Conservation (phyloP, 2,888 invertebrate genomes). For the Cephus sareptanus region DNA sequence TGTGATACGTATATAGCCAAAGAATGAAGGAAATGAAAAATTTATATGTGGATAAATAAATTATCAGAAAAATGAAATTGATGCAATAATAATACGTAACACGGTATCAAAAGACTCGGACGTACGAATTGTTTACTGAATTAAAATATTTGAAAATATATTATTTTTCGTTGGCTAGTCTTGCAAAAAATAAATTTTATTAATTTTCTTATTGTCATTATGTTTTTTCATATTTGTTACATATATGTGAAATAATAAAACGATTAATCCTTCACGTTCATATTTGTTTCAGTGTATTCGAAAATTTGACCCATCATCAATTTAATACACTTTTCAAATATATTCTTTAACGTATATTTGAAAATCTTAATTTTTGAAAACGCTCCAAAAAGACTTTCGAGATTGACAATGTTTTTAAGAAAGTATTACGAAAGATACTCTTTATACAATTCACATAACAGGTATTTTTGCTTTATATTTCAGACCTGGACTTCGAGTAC, state of each 20-base stretch:
- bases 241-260: conserved; percentile 8
- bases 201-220: not conserved
- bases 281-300: not conserved
- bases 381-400: not conserved
- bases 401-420: not conserved
- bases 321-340: not conserved
- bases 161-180: not conserved
- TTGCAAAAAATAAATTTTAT: too few relatives aligned
- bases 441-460: not conserved
- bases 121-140: not conserved
- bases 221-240: not conserved
- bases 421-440: not conserved
- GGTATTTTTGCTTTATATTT: not conserved
- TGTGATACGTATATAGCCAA: too few relatives aligned
- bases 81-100: not conserved
- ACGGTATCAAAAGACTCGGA: not conserved
- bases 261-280: not conserved
- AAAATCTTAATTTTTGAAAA: not conserved
- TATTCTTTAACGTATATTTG: not conserved
- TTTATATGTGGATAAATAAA: not conserved
- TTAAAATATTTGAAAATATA: not conserved
- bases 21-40: not conserved
- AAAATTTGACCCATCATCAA: not conserved
- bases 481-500: not conserved
- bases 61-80: not conserved